Conservation (phyloP, 1,140 invertebrate genomes). For the Pemphigus obesinymphae region DNA sequence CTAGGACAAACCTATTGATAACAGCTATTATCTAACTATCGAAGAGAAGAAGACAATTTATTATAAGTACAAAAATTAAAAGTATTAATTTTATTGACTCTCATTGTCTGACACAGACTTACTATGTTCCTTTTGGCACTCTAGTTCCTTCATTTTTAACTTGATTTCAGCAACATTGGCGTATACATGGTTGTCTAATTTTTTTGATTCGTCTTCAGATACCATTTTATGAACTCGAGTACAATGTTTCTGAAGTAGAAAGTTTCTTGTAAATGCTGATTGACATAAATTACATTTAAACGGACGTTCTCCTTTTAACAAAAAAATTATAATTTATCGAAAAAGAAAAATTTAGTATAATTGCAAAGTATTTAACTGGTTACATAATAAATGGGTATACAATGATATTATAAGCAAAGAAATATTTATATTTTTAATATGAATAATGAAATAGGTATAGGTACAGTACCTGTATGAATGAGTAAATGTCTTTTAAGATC, state of each 20-base stretch:
- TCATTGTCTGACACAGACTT: not conserved
- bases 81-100: not conserved
- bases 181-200: slow-evolving; percentile 19
- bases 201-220: slow-evolving; percentile 37
- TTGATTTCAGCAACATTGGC: slow-evolving; percentile 38
- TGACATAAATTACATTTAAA: slow-evolving; percentile 74
- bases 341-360: not conserved
- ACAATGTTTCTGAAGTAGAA: slow-evolving; percentile 51
- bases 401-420: no score
- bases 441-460: not conserved
- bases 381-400: no score
- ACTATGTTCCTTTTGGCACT: slow-evolving; percentile 8
- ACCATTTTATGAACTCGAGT: slow-evolving; percentile 47
- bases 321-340: not conserved
- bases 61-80: not conserved
- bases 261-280: slow-evolving; percentile 62
- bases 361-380: not conserved
- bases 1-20: no score
- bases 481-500: slow-evolving; percentile 61
- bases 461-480: slow-evolving; percentile 63
- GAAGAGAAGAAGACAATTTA: not conserved
- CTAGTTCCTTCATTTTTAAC: slow-evolving; percentile 41
- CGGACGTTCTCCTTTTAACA: slow-evolving; percentile 58
- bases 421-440: no score
- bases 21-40: no score